Evolutionary conservation across 2,888 invertebrate genomes (phyloP), one percentile per base, ranked within the genome.

Genomic region (Leptopilina myrica): DNA sequence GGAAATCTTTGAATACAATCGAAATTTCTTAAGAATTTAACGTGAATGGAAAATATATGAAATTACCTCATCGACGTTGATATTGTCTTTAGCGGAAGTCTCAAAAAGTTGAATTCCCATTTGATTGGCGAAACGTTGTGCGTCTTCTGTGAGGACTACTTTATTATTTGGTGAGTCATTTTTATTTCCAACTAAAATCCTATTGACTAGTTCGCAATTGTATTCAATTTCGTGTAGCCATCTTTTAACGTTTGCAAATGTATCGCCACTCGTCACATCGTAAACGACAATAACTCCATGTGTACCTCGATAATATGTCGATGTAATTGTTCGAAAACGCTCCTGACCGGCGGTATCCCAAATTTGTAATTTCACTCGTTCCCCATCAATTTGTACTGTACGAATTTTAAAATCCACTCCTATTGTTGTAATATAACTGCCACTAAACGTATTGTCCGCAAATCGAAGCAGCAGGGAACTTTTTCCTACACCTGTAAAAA

Each of bases 361-460:
- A 91, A 99, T 99, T 93, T 98, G 98, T 85, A 98, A 93, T 92
- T 98, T 98, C 76, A 98, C 97, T 90, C 96, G 94, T 91, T 97
- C 96, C 80, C 97, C 97, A 89, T 97, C 96, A 88, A 98, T 95
- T 91, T 96, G 96, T 87, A 99, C 96, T 84, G 99, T 99, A 91
- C 99, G 95, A 92, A 99, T 99, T 94, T 99, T 99, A 93, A 99
- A 99, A 94, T 99, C 99, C 77, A 99, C 99, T 83, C 99, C 99
- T 92, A 99, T 99, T 73, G 99, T 99, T 80, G 99, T 99, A 91
- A 99, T 99, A 92, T 97, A 97, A 94, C 96, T 97, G 92, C 99
- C 98, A 88, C 98, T 97, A 93, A 99, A 99, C 84, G 98, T 98
- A 93, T 99, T 99, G 93, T 99, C 99, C 78, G 99, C 98, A 93